phyloP scores from a whole-genome alignment of 2,113 vertebrate genomes.

The Pica pica region DNA sequence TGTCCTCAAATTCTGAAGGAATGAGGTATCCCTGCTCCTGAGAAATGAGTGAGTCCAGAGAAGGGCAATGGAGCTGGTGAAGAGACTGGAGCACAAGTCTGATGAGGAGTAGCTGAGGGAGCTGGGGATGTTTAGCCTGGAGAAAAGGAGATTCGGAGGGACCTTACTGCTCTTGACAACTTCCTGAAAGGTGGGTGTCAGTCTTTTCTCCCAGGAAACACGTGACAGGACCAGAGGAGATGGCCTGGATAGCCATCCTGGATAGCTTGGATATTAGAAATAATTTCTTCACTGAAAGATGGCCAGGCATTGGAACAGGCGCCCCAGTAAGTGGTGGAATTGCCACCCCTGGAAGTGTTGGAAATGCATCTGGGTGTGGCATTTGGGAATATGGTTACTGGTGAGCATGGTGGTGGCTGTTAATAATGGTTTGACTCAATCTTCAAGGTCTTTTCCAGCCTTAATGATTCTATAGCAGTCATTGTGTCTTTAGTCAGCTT shows the following conservation, averaged over 20 bases:
- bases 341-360: fast-evolving
- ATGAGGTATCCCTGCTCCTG: not conserved
- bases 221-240: not conserved
- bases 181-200: not conserved
- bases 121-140: not conserved
- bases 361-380: not conserved
- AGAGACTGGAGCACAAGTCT: not conserved
- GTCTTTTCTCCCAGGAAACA: not conserved
- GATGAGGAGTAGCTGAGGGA: not conserved
- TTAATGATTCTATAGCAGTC: not conserved
- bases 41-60: not conserved
- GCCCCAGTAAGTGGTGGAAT: not conserved
- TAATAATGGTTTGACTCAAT: not conserved
- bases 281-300: not conserved
- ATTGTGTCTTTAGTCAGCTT: not conserved
- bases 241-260: too few relatives aligned
- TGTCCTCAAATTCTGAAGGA: not conserved
- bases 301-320: not conserved
- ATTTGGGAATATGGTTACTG: not conserved
- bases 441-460: not conserved
- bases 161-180: not conserved
- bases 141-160: not conserved
- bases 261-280: not conserved
- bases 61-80: not conserved
- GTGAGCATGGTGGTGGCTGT: too few relatives aligned